These are phyloP conservation scores for Passer montanus DNA, from an alignment of 2,113 vertebrate genomes.

Conservation along the genomic window DNA sequence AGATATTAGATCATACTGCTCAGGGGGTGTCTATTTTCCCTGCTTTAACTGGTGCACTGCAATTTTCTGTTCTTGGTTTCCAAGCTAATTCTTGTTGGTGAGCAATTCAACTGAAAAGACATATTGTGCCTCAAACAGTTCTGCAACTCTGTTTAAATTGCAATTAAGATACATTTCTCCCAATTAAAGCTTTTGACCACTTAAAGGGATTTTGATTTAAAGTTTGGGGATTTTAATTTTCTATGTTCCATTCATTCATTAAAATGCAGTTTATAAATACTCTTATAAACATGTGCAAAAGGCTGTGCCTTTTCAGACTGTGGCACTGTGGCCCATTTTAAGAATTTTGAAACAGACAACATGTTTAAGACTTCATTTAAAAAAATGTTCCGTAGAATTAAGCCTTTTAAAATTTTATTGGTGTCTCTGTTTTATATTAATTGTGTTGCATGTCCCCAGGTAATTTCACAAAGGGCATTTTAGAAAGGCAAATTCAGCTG, in stretches of 20 bases:
- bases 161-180: neutral
- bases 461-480: constrained; percentile 46
- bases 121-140: neutral
- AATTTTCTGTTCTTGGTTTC: constrained; percentile 27
- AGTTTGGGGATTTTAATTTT: neutral
- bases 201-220: neutral
- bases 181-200: neutral
- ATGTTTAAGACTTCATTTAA: constrained; percentile 5
- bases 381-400: neutral
- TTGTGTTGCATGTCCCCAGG: neutral
- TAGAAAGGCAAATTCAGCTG: constrained; percentile 55
- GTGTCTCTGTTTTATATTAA: constrained; percentile 3
- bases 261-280: neutral
- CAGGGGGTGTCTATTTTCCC: neutral
- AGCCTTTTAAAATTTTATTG: constrained; percentile 13
- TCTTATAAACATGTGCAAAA: neutral
- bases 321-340: neutral
- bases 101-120: neutral
- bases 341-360: neutral
- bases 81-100: neutral
- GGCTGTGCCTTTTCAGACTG: neutral
- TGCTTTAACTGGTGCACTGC: neutral
- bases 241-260: neutral
- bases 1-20: neutral
- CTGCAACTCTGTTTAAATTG: neutral